Conservation (phyloP, 2,888 invertebrate genomes). For the Nymphalis polychloros region DNA sequence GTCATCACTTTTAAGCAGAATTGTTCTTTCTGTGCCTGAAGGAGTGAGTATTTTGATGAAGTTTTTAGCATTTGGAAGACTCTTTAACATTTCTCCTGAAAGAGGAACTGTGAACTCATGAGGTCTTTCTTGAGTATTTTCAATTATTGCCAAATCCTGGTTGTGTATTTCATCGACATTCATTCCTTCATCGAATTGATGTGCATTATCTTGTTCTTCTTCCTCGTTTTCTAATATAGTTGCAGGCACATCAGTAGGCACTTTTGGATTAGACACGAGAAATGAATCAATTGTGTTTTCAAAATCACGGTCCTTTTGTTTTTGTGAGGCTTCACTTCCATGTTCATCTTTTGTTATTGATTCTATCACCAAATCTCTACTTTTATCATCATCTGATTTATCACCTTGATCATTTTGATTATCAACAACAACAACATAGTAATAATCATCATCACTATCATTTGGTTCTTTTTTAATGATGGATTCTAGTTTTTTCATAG, state of each 20-base stretch:
- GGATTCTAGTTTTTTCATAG: conserved; percentile 66
- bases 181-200: conserved; percentile 50
- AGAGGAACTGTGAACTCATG: conserved; percentile 33
- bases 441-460: conserved; percentile 75
- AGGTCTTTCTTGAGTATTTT: conserved; percentile 42
- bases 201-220: conserved; percentile 57
- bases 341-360: conserved; percentile 16
- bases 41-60: conserved; percentile 68
- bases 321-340: conserved; percentile 31
- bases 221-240: conserved; percentile 75
- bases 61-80: conserved; percentile 51
- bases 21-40: conserved; percentile 59
- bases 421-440: conserved; percentile 75
- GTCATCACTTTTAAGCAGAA: conserved; percentile 62
- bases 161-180: conserved; percentile 53
- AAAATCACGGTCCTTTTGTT: conserved; percentile 44
- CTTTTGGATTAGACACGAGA: conserved; percentile 61
- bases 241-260: conserved; percentile 69
- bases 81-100: conserved; percentile 43
- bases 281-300: conserved; percentile 66
- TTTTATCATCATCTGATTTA: conserved; percentile 30
- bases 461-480: conserved; percentile 69
- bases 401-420: conserved; percentile 56
- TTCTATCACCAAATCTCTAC: conserved; percentile 6
- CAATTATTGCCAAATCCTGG: conserved; percentile 40